These are phyloP conservation scores for Hetaerina titia DNA, from an alignment of 2,888 invertebrate species.

Conservation along the genomic window DNA sequence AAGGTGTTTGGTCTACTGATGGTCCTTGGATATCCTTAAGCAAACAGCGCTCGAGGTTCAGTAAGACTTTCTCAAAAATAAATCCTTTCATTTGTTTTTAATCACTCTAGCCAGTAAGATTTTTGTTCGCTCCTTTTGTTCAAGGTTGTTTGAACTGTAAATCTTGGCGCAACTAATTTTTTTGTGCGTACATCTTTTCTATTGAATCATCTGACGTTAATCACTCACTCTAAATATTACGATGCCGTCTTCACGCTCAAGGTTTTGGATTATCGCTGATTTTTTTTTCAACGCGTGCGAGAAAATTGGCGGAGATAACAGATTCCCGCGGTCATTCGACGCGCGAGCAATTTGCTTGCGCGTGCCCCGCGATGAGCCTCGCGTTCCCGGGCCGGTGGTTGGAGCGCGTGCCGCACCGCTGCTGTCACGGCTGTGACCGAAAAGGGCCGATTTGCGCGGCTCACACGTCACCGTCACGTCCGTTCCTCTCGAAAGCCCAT, in stretches of 20 bases:
- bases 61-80: no score
- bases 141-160: no score
- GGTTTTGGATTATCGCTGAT: neutral
- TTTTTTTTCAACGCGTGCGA: neutral
- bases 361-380: neutral
- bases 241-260: neutral
- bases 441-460: neutral
- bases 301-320: neutral
- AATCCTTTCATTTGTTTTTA: no score
- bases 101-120: no score
- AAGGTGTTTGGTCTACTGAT: no score
- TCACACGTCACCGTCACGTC: neutral
- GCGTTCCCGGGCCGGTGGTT: neutral
- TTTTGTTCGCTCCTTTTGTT: no score
- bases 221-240: no score
- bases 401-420: neutral
- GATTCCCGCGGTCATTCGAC: neutral
- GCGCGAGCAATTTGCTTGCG: neutral
- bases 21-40: no score
- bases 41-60: no score
- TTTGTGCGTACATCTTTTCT: no score
- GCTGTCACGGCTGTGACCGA: neutral
- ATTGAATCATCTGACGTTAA: no score
- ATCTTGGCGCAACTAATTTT: no score
- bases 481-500: neutral